Evolutionary conservation across 64 coral and sea anemone species (phyloP).

Genomic region (Dendronephthya gigantea): DNA sequence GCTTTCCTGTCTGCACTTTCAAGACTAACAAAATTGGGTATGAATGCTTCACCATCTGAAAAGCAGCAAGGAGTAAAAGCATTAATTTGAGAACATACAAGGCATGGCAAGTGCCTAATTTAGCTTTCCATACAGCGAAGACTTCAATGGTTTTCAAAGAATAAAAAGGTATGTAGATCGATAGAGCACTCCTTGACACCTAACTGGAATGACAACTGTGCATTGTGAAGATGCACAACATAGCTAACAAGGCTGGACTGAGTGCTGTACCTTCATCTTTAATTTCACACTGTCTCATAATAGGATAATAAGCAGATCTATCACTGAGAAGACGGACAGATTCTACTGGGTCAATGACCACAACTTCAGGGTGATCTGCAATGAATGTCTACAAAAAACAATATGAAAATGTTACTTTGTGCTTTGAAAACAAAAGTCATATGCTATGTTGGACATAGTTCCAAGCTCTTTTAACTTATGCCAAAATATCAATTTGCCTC

Average conservation of each 20-base stretch:
- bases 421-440: not conserved
- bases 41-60: constrained; percentile 55
- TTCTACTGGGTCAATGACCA: constrained; percentile 78
- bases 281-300: constrained; percentile 98
- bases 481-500: not conserved
- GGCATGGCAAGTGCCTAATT: too few species aligned
- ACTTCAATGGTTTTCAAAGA: too few species aligned
- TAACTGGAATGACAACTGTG: too few species aligned
- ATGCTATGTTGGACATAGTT: too few species aligned
- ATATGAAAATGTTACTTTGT: not conserved
- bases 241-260: too few species aligned
- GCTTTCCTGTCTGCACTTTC: constrained; percentile 55
- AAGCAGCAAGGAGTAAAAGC: too few species aligned
- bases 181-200: too few species aligned
- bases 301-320: constrained; percentile 65
- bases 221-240: too few species aligned
- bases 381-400: constrained; percentile 48
- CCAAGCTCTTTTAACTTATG: not conserved
- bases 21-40: constrained; percentile 88
- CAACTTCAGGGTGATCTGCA: constrained; percentile 62
- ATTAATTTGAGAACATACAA: too few species aligned
- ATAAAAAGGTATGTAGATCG: too few species aligned
- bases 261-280: constrained; percentile 62
- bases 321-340: constrained; percentile 77
- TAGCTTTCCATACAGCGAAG: too few species aligned